phyloP scores from a whole-genome alignment of 2,888 invertebrate species.

The Bedellia somnulentella region DNA sequence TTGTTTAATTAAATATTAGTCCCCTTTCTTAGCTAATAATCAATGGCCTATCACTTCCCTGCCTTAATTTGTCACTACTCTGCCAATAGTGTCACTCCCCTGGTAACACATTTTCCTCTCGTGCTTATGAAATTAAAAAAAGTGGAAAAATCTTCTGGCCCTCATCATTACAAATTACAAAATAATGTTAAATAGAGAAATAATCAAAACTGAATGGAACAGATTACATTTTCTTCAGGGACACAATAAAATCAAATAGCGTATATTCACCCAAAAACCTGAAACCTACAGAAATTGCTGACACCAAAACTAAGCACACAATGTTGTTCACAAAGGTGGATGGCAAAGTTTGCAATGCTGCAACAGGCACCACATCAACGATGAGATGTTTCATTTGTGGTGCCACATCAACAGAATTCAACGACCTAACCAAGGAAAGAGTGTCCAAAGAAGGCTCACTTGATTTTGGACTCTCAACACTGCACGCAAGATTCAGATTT shows the following conservation, averaged over 20 bases:
- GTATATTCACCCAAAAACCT: constrained; percentile 6
- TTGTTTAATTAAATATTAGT: constrained; percentile 6
- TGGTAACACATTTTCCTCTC: constrained; percentile 12
- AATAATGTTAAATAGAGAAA: constrained; percentile 2
- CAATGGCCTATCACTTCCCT: constrained; percentile 9
- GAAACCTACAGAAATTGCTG: constrained; percentile 1
- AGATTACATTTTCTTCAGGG: constrained; percentile 7
- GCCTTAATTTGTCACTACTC: constrained; percentile 10
- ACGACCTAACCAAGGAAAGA: constrained; percentile 2
- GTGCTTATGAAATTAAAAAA: constrained; percentile 10
- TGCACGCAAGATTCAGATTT: constrained; percentile 6
- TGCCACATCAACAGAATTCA: no score
- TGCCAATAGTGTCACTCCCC: constrained; percentile 10
- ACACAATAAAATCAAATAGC: constrained; percentile 6
- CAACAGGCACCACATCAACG: constrained; percentile 6
- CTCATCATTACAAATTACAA: constrained; percentile 1
- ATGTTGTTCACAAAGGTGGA: no score
- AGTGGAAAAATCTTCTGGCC: constrained; percentile 9
- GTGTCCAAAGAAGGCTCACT: not conserved
- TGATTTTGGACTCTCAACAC: constrained; percentile 4
- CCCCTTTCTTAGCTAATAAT: constrained; percentile 7
- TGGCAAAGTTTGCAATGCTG: constrained; percentile 8
- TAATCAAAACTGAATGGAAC: constrained; percentile 6
- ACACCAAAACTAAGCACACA: constrained; percentile 6
- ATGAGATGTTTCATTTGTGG: no score